Conservation (phyloP, 2,888 invertebrate species). For the Trichacis sp. region DNA sequence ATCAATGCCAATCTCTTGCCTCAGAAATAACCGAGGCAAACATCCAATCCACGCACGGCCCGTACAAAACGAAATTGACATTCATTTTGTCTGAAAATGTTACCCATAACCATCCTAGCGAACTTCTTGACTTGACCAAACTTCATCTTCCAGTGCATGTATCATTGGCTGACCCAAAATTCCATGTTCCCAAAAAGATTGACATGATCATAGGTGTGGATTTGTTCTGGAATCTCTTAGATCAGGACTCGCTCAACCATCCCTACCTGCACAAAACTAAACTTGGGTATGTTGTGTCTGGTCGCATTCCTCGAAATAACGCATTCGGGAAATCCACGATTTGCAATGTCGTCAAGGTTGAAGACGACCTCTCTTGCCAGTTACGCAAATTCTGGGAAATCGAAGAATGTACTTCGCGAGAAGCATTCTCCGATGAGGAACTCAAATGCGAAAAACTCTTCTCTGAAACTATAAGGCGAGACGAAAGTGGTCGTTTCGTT, state of each 20-base stretch:
- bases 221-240: constrained; percentile 18
- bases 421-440: constrained; percentile 5
- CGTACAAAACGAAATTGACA: too few relatives aligned
- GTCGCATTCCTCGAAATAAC: constrained; percentile 4
- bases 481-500: constrained; percentile 8
- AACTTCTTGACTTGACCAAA: too few relatives aligned
- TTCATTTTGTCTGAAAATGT: too few relatives aligned
- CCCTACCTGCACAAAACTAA: constrained; percentile 19
- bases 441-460: constrained; percentile 7
- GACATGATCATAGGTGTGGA: constrained; percentile 18
- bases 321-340: not conserved
- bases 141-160: not conserved
- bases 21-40: too few relatives aligned
- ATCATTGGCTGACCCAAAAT: too few relatives aligned
- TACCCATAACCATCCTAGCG: too few relatives aligned
- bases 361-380: constrained; percentile 7
- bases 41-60: too few relatives aligned
- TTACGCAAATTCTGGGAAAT: constrained; percentile 19
- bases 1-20: too few relatives aligned
- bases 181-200: constrained; percentile 11
- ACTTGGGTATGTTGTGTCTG: constrained; percentile 20
- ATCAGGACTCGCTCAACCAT: not conserved
- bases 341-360: too few relatives aligned
- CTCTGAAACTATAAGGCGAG: not conserved
- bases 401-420: constrained; percentile 4